phyloP scores from a whole-genome alignment of 2,113 vertebrate genomes.

The Cottus gobio region DNA sequence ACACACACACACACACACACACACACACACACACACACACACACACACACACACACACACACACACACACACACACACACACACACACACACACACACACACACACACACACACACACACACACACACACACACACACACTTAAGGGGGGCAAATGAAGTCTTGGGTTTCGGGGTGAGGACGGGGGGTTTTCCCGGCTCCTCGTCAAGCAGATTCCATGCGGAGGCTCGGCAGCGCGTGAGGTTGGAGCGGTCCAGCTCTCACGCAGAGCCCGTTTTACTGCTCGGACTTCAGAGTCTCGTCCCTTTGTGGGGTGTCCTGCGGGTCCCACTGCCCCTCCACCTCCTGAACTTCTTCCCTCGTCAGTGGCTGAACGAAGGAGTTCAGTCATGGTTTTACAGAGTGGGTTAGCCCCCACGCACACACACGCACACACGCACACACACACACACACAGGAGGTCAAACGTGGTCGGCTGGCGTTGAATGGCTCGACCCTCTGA shows the following conservation, averaged over 20 bases:
- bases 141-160: constrained; percentile 50
- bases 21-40: constrained; percentile 76
- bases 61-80: constrained; percentile 76
- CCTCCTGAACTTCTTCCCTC: constrained; percentile 10
- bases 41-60: constrained; percentile 31
- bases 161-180: constrained; percentile 1
- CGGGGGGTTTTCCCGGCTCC: constrained; percentile 35
- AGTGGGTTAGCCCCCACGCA: constrained; percentile 9
- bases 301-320: not conserved
- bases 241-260: constrained; percentile 7
- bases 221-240: constrained; percentile 13
- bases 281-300: constrained; percentile 37
- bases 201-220: constrained; percentile 27
- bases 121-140: constrained; percentile 15
- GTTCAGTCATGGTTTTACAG: constrained; percentile 50
- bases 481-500: constrained; percentile 55
- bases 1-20: constrained; percentile 62
- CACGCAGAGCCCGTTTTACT: constrained; percentile 19
- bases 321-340: not conserved
- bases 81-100: constrained; percentile 76
- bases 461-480: constrained; percentile 67
- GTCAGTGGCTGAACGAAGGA: constrained; percentile 47
- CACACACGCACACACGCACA: not conserved
- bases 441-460: constrained; percentile 22
- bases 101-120: constrained; percentile 19